Evolutionary conservation across 2,797 vertebrate species (phyloP).

Genomic region (Sphaeramia orbicularis): DNA sequence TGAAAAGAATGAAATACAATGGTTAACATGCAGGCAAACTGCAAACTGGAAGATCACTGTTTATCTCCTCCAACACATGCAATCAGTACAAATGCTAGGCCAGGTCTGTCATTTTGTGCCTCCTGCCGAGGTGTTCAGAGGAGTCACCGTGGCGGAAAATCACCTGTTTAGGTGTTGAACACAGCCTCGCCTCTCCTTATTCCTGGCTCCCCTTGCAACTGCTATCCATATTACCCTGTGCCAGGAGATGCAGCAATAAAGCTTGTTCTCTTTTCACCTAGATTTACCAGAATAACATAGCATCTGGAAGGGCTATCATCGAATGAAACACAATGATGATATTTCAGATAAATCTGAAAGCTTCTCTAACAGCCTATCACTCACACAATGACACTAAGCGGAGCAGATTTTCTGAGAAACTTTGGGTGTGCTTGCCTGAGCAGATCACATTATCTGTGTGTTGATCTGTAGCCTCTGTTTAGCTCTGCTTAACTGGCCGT

Average conservation of each 20-base stretch:
- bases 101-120: constrained; percentile 82
- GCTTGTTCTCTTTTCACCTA: constrained; percentile 62
- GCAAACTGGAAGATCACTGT: constrained; percentile 82
- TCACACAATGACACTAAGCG: constrained; percentile 61
- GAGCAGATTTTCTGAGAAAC: constrained; percentile 57
- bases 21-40: constrained; percentile 73
- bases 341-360: constrained; percentile 70
- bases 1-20: constrained; percentile 69
- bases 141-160: constrained; percentile 86
- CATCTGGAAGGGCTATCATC: constrained; percentile 72
- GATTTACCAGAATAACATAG: constrained; percentile 74
- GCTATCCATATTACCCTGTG: constrained; percentile 70
- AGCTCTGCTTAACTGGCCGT: constrained; percentile 55
- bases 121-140: constrained; percentile 80
- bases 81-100: constrained; percentile 83
- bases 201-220: constrained; percentile 63
- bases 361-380: constrained; percentile 64
- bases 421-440: constrained; percentile 58
- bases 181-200: constrained; percentile 75
- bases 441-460: constrained; percentile 65
- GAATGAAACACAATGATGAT: constrained; percentile 73
- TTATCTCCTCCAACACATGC: constrained; percentile 84
- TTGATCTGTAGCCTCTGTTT: constrained; percentile 67
- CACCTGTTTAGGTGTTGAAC: constrained; percentile 87
- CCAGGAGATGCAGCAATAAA: constrained; percentile 55